A percentile compares a stretch with the other conserved stretches of the same genome.
phyloP scores from a whole-genome alignment of 2,888 invertebrate genomes.

The Coecobrya sp. region DNA sequence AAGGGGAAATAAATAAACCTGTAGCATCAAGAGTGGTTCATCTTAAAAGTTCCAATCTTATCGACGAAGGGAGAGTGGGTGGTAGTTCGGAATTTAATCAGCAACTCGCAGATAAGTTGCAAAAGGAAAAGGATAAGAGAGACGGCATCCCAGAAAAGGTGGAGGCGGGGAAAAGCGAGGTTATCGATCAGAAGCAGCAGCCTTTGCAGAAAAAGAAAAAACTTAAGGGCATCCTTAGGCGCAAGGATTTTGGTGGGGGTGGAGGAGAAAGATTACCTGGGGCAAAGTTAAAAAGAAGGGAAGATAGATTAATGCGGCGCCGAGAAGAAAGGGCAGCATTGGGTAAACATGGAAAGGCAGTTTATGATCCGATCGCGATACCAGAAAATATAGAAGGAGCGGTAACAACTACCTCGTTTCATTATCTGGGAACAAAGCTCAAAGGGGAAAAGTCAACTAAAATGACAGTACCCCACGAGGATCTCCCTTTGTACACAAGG shows the following conservation, averaged over 20 bases:
- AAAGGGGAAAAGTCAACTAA: constrained; percentile 43
- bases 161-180: not conserved
- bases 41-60: not conserved
- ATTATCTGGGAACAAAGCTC: constrained; percentile 49
- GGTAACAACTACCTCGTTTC: constrained; percentile 22
- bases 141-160: not conserved
- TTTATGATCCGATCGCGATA: constrained; percentile 35
- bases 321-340: not conserved
- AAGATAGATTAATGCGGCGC: not conserved
- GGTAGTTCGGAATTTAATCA: not conserved
- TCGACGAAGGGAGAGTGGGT: not conserved
- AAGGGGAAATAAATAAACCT: not conserved
- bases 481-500: constrained; percentile 22
- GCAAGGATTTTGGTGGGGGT: not conserved
- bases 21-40: constrained; percentile 35
- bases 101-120: constrained; percentile 30
- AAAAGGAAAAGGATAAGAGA: not conserved
- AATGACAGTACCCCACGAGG: not conserved
- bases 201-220: not conserved
- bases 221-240: constrained; percentile 40
- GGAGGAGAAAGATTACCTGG: not conserved
- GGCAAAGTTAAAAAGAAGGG: not conserved
- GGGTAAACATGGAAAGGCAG: constrained; percentile 42
- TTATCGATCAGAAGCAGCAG: not conserved
- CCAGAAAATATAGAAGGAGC: not conserved